A percentile compares a stretch with the other conserved stretches of the same genome.
These are phyloP conservation scores for Lapara coniferarum DNA, from an alignment of 2,888 invertebrate genomes.

Conservation along the genomic window DNA sequence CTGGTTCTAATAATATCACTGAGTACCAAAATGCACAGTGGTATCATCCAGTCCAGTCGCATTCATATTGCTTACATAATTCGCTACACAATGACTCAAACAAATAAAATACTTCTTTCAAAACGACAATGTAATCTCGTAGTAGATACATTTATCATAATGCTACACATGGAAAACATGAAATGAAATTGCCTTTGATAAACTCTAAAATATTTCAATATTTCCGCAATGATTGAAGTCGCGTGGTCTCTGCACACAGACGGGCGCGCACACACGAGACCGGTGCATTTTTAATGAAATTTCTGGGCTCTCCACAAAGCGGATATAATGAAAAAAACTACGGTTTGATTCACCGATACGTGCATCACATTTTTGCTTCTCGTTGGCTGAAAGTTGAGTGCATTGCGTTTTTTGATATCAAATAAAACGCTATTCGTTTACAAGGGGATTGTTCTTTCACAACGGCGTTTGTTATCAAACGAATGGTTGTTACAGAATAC, in stretches of 20 bases:
- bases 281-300: constrained; percentile 73
- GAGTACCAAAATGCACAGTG: too few relatives aligned
- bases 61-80: too few relatives aligned
- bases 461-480: constrained; percentile 2
- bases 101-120: too few relatives aligned
- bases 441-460: not conserved
- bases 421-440: constrained; percentile 25
- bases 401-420: constrained; percentile 39
- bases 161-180: too few relatives aligned
- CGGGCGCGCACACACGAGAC: constrained; percentile 27
- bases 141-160: too few relatives aligned
- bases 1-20: too few relatives aligned
- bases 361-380: constrained; percentile 41
- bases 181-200: not conserved
- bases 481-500: not conserved
- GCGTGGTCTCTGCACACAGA: constrained; percentile 4
- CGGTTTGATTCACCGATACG: constrained; percentile 58
- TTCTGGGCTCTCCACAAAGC: constrained; percentile 72
- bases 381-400: constrained; percentile 35
- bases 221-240: constrained; percentile 30
- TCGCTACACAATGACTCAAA: too few relatives aligned
- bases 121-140: too few relatives aligned
- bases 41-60: too few relatives aligned
- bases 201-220: constrained; percentile 27
- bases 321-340: constrained; percentile 65